Percentiles rank a stretch among this genome's conserved stretches.
Evolutionary conservation across 2,113 vertebrate genomes (phyloP).

Genomic region (Hystrix cristata): DNA sequence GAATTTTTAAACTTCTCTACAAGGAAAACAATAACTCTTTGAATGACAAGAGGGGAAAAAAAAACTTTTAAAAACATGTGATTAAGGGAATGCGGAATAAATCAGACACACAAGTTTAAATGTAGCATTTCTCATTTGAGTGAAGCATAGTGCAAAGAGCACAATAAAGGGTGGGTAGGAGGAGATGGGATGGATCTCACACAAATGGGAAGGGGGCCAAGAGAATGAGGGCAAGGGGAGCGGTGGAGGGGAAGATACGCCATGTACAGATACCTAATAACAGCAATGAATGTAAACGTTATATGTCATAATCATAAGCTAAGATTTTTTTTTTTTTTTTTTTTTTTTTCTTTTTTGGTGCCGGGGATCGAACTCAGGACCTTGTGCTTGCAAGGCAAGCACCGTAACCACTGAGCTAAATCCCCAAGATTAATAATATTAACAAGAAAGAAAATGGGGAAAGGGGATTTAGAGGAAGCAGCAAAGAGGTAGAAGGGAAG

Average conservation of each 20-base stretch:
- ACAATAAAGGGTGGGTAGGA: not conserved
- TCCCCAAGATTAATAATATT: not conserved
- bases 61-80: not conserved
- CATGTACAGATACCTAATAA: not conserved
- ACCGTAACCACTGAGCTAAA: no score
- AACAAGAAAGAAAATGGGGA: not conserved
- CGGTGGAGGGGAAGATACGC: not conserved
- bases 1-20: not conserved
- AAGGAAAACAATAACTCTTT: not conserved
- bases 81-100: not conserved
- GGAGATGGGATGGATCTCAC: not conserved
- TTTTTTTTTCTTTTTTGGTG: no score
- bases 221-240: not conserved
- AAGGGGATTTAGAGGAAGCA: not conserved
- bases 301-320: not conserved
- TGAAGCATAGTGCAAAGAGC: not conserved
- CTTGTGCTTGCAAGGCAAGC: no score
- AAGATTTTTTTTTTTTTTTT: no score
- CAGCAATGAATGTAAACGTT: not conserved
- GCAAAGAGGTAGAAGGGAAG: not conserved
- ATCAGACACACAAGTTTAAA: not conserved
- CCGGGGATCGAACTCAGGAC: no score
- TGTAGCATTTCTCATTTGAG: not conserved
- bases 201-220: not conserved
- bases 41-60: not conserved